Evolutionary conservation across 2,888 invertebrate genomes (phyloP).

Genomic region (Suillia variegata): DNA sequence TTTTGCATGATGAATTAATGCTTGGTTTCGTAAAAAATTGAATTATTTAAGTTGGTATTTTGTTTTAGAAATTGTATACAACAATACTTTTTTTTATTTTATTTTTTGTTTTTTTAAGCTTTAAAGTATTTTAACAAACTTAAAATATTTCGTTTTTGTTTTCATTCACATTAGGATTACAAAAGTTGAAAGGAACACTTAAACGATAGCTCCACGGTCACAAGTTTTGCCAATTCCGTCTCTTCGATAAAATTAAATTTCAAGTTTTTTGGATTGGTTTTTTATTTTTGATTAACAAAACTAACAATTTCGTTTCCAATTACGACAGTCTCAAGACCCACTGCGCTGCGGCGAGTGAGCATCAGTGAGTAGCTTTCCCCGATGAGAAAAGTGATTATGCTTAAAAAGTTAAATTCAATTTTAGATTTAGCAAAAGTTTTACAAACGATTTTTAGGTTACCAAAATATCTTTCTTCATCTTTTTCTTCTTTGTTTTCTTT

Average conservation of each 20-base stretch:
- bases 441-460: constrained; percentile 36
- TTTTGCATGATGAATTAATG: constrained; percentile 15
- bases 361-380: constrained; percentile 1
- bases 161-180: no score
- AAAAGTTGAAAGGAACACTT: no score
- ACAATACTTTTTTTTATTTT: neutral
- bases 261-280: constrained; percentile 4
- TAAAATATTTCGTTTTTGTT: neutral
- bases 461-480: no score
- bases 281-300: constrained; percentile 2
- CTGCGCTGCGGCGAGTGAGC: constrained; percentile 14
- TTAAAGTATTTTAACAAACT: neutral
- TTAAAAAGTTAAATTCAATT: constrained; percentile 1
- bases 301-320: constrained; percentile 32
- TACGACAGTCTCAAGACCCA: constrained; percentile 36
- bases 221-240: no score
- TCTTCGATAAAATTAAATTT: neutral
- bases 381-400: constrained; percentile 22
- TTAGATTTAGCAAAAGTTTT: constrained; percentile 2
- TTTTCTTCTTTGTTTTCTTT: no score
- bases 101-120: neutral
- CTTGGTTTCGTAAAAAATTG: neutral
- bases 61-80: neutral
- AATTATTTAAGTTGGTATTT: neutral
- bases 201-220: no score